Evolutionary conservation across 2,113 vertebrate genomes (phyloP).

Genomic region (Mugil cephalus): DNA sequence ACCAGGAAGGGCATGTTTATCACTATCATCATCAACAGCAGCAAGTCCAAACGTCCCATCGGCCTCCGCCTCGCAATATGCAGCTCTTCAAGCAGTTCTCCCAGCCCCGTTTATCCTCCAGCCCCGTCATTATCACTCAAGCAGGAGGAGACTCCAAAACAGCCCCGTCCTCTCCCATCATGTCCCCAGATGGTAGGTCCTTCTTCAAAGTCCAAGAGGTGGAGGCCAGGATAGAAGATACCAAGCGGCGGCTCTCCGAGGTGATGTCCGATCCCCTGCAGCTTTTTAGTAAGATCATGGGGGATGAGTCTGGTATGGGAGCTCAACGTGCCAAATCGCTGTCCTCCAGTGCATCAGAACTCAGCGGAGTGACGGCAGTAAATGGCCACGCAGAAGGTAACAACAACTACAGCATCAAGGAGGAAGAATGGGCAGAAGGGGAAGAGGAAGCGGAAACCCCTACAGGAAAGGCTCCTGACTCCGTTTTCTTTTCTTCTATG

Average conservation of each 20-base stretch:
- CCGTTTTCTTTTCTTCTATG: slow-evolving; percentile 73
- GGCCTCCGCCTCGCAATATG: slow-evolving; percentile 89
- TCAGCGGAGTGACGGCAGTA: slow-evolving; percentile 87
- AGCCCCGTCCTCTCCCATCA: slow-evolving; percentile 95
- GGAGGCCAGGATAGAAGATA: slow-evolving; percentile 98
- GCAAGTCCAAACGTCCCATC: slow-evolving; percentile 52
- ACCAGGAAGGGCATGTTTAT: slow-evolving; percentile 83
- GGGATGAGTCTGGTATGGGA: slow-evolving; percentile 91
- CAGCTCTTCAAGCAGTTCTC: slow-evolving; percentile 98
- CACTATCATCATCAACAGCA: slow-evolving; percentile 51
- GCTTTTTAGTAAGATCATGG: slow-evolving; percentile 98
- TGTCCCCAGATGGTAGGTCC: slow-evolving; percentile 93
- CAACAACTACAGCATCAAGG: slow-evolving; percentile 97
- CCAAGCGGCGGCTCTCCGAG: slow-evolving; percentile 94
- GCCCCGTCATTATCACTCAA: slow-evolving; percentile 48
- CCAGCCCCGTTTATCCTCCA: slow-evolving; percentile 87
- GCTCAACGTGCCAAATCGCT: slow-evolving; percentile 92
- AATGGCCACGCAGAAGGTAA: slow-evolving; percentile 93
- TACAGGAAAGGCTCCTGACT: slow-evolving; percentile 76
- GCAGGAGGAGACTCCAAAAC: slow-evolving; percentile 94
- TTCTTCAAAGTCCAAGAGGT: slow-evolving; percentile 99
- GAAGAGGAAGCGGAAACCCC: slow-evolving; percentile 72
- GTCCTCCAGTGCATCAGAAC: slow-evolving; percentile 96
- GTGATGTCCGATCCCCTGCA: slow-evolving; percentile 97
- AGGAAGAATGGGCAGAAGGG: slow-evolving; percentile 90